A percentile compares a stretch with the other conserved stretches of the same genome.
Evolutionary conservation across 2,113 vertebrate species (phyloP).

Genomic region (Tretioscincus oriximinensis): DNA sequence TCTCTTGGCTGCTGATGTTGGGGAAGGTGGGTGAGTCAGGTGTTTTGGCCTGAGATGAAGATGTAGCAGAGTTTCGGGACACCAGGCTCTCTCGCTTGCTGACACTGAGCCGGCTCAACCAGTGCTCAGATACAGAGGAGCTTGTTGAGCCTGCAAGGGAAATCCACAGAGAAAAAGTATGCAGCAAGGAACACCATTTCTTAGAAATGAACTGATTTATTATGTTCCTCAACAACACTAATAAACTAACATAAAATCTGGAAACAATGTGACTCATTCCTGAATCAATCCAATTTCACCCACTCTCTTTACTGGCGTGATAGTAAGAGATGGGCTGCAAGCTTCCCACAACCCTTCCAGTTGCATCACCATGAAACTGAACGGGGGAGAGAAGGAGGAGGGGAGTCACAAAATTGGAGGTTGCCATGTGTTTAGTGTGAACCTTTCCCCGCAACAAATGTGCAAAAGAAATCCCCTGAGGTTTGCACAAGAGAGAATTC

Average conservation of each 20-base stretch:
- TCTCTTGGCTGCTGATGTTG: constrained; percentile 62
- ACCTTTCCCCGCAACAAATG: too few species aligned
- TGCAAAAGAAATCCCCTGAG: too few species aligned
- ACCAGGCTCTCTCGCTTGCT: constrained; percentile 70
- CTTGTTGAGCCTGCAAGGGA: constrained; percentile 77
- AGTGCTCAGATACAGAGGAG: constrained; percentile 84
- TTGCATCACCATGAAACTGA: neutral
- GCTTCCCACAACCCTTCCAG: neutral
- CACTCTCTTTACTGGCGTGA: neutral
- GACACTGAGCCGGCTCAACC: constrained; percentile 79
- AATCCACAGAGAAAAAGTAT: neutral
- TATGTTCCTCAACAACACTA: too few species aligned
- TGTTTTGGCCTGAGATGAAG: constrained; percentile 61
- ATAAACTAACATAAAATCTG: neutral
- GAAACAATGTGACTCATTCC: neutral
- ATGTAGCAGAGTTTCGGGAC: constrained; percentile 71
- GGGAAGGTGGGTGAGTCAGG: constrained; percentile 73
- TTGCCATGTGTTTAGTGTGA: too few species aligned
- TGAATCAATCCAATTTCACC: neutral
- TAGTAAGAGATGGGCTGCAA: neutral
- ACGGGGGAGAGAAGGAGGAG: neutral
- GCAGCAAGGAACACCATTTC: neutral
- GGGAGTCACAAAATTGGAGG: too few species aligned
- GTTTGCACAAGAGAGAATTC: too few species aligned
- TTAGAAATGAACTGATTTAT: neutral